Evolutionary conservation across 2,113 vertebrate genomes (phyloP), one percentile per base, ranked within the genome.

Genomic region (Nerophis lumbriciformis): DNA sequence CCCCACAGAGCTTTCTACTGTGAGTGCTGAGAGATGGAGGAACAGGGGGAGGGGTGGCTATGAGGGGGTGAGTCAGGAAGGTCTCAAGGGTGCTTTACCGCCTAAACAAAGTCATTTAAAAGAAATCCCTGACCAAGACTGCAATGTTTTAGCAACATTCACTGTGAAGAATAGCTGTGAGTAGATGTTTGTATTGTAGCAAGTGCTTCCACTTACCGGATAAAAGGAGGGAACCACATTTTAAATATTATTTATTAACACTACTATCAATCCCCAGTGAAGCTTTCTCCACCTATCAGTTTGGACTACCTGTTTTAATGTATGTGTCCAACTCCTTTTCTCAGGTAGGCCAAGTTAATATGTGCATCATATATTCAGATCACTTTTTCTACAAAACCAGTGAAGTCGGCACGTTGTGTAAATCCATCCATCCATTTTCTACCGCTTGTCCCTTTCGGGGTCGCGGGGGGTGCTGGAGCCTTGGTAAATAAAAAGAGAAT

Each of bases 1-100:
- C 87, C 93, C 95, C 82, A 92, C 93, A 75, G 95, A 97, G 80
- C 92, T 98, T 94, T 96, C 97, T 92, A 97, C 96, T 88, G 97
- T 98, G 93, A 98, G 94, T 95, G 91, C 91, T 92, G 91, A 92
- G 90, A 92, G 91, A 93, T 90, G 88, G 90, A 86, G 83, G 84
- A 77, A 65, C 72, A 73, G 80, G 80, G 77, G 81, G 79, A 71
- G 71, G 74, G 75, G 73, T 56, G 73, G 73, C 45, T 57, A 45
- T 11, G 39, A 57, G 39, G 55, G 55, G 55, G 42, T 12, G 42
- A 60, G 71, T 52, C 44, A 72, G 66, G 66, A 65, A 38, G 11
- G 71, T 69, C 84, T 81, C 76, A 68, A 64, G 81, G 83, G 85
- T 76, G 57, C 73, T 77, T 85, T 66, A 72, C 66, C 78, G 83